Percentiles rank a stretch among this genome's conserved stretches.
phyloP scores from a whole-genome alignment of 2,797 vertebrate genomes.

The Pristis pectinata region DNA sequence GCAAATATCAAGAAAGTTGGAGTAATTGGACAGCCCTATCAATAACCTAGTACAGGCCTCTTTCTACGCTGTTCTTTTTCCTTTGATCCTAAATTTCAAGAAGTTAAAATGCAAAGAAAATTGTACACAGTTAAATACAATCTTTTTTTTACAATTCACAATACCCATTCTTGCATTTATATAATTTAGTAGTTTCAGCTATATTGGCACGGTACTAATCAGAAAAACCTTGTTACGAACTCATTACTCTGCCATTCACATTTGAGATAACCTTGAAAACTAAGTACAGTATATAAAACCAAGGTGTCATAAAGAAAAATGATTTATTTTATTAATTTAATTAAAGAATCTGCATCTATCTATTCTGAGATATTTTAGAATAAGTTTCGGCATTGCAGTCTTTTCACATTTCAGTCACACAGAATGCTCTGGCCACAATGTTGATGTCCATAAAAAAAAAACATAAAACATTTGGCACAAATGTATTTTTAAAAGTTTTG shows the following conservation, averaged over 20 bases:
- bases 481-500: constrained; percentile 4
- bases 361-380: neutral
- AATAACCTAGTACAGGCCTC: neutral
- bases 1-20: neutral
- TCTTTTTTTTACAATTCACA: neutral
- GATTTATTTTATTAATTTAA: neutral
- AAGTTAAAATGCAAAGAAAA: neutral
- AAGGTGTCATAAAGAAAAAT: neutral
- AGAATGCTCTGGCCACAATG: neutral
- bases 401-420: neutral
- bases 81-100: neutral
- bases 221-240: neutral
- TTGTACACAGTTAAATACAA: neutral
- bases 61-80: neutral
- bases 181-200: neutral
- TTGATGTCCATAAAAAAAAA: neutral
- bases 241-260: neutral
- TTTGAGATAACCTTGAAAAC: neutral
- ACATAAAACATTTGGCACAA: neutral
- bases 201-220: neutral
- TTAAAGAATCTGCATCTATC: neutral
- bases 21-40: neutral
- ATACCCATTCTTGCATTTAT: neutral
- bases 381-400: neutral
- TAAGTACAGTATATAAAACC: neutral